Base-by-base conservation (phyloP, 2,797 vertebrate species). In the Aplochiton taeniatus region DNA sequence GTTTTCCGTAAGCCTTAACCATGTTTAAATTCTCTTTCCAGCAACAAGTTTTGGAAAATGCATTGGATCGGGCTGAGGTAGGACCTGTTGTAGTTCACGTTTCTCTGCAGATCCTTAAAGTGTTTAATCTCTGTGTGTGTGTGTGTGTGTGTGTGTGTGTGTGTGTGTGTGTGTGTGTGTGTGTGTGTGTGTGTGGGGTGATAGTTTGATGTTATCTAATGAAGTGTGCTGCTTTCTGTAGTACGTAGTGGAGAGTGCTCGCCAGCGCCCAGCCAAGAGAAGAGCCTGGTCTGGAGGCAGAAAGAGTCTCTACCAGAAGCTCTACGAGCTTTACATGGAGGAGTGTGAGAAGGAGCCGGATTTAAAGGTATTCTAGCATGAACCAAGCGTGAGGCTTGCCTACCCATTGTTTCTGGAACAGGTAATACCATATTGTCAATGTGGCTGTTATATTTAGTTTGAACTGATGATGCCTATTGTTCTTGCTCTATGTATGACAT, bases 291-390 rank as follows among this genome's bases (percentile, higher is more conserved):
- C 96, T 0, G 83, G 87, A 4, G 92, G 88, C 58, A 91, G 94
- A 88, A 99, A 98, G 90, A 98, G 96, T 80, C 89, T 99, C 71
- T 97, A 98, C 92, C 97, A 99, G 90, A 99, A 99, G 86, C 94
- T 99, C 72, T 96, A 98, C 93, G 97, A 99, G 85, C 86, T 98
- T 52, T 98, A 98, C 87, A 93, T 96, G 81, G 98, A 99, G 85
- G 97, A 99, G 94, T 98, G 97, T 94, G 97, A 99, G 87, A 99
- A 96, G 87, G 98, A 99, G 78, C 97, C 98, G 59, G 97, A 99
- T 81, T 91, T 98, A 84, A 99, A 99, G 96, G 98, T 98, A 92
- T 63, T 87, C 83, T 4, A 58, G 31, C 31, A n/a, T 1, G 45
- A n/a, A n/a, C 61, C 11, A 16, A 17, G 44, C 9, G 13, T 12